A percentile compares a stretch with the other conserved stretches of the same genome.
These are phyloP conservation scores for Casuarius casuarius DNA, from an alignment of 2,113 vertebrate genomes.

Conservation along the genomic window DNA sequence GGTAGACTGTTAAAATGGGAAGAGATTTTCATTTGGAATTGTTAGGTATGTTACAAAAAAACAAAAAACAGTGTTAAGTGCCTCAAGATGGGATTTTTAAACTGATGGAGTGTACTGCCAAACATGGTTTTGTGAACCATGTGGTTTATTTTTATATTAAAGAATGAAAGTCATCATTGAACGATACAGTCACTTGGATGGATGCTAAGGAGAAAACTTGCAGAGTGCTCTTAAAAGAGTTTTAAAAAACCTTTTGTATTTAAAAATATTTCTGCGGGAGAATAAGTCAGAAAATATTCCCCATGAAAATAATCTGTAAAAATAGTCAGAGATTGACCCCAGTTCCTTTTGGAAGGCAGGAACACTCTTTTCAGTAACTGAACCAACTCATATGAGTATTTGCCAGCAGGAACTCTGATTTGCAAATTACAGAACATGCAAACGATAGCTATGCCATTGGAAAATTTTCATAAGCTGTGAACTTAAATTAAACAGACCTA, in stretches of 20 bases:
- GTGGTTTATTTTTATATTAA: neutral
- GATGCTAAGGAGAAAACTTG: neutral
- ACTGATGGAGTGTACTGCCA: neutral
- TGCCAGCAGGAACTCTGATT: neutral
- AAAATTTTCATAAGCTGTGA: constrained; percentile 5
- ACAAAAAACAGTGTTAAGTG: neutral
- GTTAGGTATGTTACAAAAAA: neutral
- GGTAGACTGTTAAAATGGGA: neutral
- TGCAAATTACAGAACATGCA: neutral
- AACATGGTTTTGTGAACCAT: neutral
- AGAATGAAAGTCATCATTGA: neutral
- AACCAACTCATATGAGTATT: neutral
- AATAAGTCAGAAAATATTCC: neutral
- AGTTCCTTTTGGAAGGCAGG: neutral
- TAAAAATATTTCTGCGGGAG: neutral
- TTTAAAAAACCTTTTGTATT: neutral
- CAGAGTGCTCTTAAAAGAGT: neutral
- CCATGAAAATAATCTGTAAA: neutral
- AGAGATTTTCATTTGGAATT: neutral
- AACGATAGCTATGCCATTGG: neutral
- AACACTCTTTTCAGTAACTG: neutral
- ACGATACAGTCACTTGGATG: neutral
- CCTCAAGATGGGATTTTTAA: neutral
- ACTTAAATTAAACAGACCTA: neutral
- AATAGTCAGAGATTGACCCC: neutral